phyloP scores from a whole-genome alignment of 2,797 vertebrate species.

The Brachyrhaphis roseni region DNA sequence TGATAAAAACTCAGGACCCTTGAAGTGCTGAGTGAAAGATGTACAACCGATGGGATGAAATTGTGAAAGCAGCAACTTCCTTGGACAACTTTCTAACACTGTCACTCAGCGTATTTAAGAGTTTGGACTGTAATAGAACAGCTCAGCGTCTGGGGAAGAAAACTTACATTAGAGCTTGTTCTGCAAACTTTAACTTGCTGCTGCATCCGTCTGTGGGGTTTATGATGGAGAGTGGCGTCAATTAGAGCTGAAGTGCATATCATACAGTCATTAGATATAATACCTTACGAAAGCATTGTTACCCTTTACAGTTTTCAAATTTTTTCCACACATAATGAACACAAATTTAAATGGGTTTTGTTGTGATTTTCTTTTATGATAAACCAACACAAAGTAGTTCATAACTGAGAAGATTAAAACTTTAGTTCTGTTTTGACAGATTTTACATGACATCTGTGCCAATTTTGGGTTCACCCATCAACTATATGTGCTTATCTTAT shows the following conservation, averaged over 20 bases:
- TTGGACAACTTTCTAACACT: not conserved
- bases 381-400: not conserved
- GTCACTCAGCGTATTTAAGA: not conserved
- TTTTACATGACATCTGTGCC: not conserved
- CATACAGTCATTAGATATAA: not conserved
- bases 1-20: conserved; percentile 21
- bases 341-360: not conserved
- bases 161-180: not conserved
- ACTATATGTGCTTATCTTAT: not conserved
- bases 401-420: not conserved
- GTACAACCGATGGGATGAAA: conserved; percentile 4
- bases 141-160: not conserved
- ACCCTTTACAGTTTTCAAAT: not conserved
- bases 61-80: conserved; percentile 12
- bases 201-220: not conserved
- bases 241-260: no score
- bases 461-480: not conserved
- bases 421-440: not conserved
- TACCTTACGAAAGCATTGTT: not conserved
- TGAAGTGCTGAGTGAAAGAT: conserved; percentile 10
- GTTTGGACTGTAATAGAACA: conserved; percentile 3
- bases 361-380: not conserved
- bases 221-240: not conserved
- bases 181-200: not conserved
- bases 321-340: not conserved